phyloP scores from a whole-genome alignment of 2,888 invertebrate genomes.

The Scotopteryx bipunctaria region DNA sequence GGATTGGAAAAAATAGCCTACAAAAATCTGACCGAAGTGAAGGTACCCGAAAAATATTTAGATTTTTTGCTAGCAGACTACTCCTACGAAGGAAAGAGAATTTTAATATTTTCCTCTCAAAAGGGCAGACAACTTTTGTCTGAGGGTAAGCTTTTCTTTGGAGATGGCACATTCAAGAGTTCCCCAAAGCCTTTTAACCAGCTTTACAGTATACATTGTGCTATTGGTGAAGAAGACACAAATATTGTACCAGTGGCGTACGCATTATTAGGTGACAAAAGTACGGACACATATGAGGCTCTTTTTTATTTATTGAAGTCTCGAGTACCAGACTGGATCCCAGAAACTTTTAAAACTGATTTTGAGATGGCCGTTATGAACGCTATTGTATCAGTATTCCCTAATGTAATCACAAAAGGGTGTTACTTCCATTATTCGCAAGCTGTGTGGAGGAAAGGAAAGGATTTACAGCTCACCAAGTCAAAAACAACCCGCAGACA shows the following conservation, averaged over 20 bases:
- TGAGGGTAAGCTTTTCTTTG: neutral
- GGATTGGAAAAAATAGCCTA: neutral
- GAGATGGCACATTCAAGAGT: slow-evolving; percentile 18
- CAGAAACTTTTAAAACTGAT: slow-evolving; percentile 16
- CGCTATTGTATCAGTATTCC: slow-evolving; percentile 12
- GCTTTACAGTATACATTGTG: slow-evolving; percentile 14
- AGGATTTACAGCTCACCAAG: slow-evolving; percentile 11
- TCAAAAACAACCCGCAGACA: slow-evolving; percentile 2
- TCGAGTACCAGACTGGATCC: slow-evolving; percentile 19
- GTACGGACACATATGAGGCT: slow-evolving; percentile 9
- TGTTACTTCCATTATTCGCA: slow-evolving; percentile 22
- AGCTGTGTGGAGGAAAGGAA: slow-evolving; percentile 16
- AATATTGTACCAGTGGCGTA: slow-evolving; percentile 15
- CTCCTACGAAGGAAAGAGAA: neutral
- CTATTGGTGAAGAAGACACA: slow-evolving; percentile 1
- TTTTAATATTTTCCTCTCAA: neutral
- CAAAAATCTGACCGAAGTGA: neutral
- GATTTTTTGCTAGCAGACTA: neutral
- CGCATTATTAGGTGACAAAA: slow-evolving; percentile 13
- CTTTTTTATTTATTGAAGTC: slow-evolving; percentile 15
- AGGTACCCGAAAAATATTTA: neutral
- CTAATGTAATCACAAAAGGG: slow-evolving; percentile 7
- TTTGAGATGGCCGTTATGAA: slow-evolving; percentile 18
- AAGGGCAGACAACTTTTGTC: neutral
- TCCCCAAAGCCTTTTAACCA: slow-evolving; percentile 19